phyloP scores from a whole-genome alignment of 2,797 vertebrate genomes.

The Myotis pilosus region DNA sequence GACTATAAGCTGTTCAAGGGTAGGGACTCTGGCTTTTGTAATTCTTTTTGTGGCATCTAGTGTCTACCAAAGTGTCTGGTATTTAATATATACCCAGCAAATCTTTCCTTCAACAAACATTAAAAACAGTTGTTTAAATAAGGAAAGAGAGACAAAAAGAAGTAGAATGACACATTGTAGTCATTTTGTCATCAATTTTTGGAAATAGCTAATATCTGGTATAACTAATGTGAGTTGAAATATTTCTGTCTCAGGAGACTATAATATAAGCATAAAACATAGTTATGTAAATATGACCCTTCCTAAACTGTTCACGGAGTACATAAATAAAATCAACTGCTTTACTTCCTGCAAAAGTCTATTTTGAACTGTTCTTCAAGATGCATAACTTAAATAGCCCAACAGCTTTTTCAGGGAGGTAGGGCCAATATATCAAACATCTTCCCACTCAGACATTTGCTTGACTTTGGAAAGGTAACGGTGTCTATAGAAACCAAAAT shows the following conservation, averaged over 20 bases:
- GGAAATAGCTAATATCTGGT: not conserved
- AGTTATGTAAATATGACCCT: not conserved
- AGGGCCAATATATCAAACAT: not conserved
- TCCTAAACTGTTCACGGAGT: not conserved
- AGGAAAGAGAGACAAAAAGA: not conserved
- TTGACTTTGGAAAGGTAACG: conserved; percentile 30
- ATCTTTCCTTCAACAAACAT: not conserved
- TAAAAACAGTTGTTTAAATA: no score
- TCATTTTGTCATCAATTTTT: not conserved
- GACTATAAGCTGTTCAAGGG: not conserved
- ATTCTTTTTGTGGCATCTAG: not conserved
- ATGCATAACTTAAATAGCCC: not conserved
- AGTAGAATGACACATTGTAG: not conserved
- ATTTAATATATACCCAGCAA: not conserved
- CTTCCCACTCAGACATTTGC: not conserved
- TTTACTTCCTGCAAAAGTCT: not conserved
- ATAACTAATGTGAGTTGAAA: conserved; percentile 12
- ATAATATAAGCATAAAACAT: not conserved
- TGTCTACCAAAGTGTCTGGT: not conserved
- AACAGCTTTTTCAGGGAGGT: not conserved
- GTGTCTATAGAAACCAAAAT: not conserved
- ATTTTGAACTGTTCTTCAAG: not conserved
- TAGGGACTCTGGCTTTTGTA: not conserved
- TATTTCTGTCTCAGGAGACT: not conserved
- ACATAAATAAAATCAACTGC: not conserved